These are phyloP conservation scores for Ailuropoda melanoleuca DNA, from an alignment of 2,113 vertebrate species.

Conservation along the genomic window DNA sequence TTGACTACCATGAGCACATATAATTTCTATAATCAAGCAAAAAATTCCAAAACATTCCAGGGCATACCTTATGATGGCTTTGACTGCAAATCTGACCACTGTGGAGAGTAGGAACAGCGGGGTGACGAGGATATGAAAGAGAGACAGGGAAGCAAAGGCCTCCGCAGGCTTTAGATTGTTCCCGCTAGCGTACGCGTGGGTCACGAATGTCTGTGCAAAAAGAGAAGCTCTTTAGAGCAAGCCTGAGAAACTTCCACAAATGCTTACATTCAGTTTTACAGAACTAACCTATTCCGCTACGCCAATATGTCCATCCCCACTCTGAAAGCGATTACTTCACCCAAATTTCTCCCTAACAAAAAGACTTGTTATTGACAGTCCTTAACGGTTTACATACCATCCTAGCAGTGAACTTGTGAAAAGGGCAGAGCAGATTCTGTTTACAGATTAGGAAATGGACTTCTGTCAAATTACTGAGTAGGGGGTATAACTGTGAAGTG, in stretches of 20 bases:
- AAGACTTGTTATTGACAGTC: background rate
- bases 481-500: background rate
- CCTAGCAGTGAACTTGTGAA: background rate
- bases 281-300: background rate
- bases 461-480: background rate
- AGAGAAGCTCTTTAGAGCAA: background rate
- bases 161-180: conserved; percentile 85
- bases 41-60: background rate
- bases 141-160: conserved; percentile 94
- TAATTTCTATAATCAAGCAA: background rate
- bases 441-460: background rate
- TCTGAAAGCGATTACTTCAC: background rate
- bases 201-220: conserved; percentile 91
- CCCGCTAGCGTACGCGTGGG: conserved; percentile 83
- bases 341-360: background rate
- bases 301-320: background rate
- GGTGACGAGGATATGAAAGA: conserved; percentile 97
- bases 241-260: background rate
- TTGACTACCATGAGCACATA: background rate
- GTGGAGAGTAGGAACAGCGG: conserved; percentile 97
- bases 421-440: background rate
- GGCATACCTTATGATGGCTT: conserved; percentile 94
- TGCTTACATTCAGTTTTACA: background rate
- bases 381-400: background rate
- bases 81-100: conserved; percentile 97